These are phyloP conservation scores for Alethe diademata DNA, from an alignment of 2,113 vertebrate genomes.

Conservation along the genomic window DNA sequence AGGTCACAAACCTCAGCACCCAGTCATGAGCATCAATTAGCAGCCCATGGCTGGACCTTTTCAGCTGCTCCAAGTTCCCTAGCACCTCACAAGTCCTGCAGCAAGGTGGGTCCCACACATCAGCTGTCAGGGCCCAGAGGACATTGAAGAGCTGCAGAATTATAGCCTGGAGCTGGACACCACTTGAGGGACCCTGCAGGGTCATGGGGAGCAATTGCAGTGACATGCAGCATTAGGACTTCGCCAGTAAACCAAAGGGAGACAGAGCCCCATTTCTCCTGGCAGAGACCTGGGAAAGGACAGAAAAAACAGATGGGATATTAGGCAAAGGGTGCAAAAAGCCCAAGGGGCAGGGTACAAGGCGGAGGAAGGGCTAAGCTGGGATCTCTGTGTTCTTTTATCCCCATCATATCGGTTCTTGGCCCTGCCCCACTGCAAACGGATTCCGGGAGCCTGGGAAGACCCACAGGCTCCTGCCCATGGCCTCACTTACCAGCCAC, in stretches of 20 bases:
- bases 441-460: not conserved
- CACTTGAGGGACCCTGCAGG: not conserved
- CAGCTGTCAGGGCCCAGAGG: not conserved
- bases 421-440: not conserved
- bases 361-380: not conserved
- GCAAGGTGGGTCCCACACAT: fast-evolving
- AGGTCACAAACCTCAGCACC: constrained; percentile 41
- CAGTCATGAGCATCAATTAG: constrained; percentile 33
- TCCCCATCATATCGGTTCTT: not conserved
- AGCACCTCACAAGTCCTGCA: constrained; percentile 46
- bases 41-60: not conserved
- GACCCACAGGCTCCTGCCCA: fast-evolving
- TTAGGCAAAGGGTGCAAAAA: not conserved
- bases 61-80: constrained; percentile 50
- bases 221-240: not conserved
- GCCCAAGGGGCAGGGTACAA: fast-evolving
- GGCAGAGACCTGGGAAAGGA: not conserved
- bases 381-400: not conserved
- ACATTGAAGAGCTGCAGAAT: constrained; percentile 31
- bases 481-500: constrained; percentile 80
- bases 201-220: not conserved
- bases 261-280: not conserved
- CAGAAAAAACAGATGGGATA: not conserved
- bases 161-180: not conserved
- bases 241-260: not conserved